Evolutionary conservation across 2,113 vertebrate species (phyloP), one percentile per base, ranked within the genome.

Genomic region (Craseonycteris thonglongyai): DNA sequence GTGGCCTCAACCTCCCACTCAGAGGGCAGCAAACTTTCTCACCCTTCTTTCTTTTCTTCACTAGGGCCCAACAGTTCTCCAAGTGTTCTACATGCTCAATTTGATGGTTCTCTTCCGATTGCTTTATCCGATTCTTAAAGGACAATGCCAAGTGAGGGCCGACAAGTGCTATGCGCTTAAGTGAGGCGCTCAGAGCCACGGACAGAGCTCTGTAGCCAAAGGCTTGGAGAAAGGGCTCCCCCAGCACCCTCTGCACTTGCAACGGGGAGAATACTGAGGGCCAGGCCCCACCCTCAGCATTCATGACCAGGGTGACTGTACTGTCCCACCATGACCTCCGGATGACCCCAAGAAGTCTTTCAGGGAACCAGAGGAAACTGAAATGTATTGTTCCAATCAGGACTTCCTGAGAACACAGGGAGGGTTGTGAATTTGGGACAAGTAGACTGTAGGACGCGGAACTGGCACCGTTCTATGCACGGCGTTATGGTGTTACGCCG

Each of bases 381-480:
- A 15, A 42, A 38, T 40, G 6, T 66, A 10, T 35, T 72, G 28
- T 59, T 76, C 33, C 35, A 4, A 7, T 12, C 24, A 69, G 45
- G 21, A 42, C 24, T 76, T 38, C 54, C 82, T 56, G 38, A 42
- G 35, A 56, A 38, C 4, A 28, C 63, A 47, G 51, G 26, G 30
- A 74, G 26, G 30, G 5, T 21, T 6, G 1, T 10, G 11, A 24
- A 26, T 38, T 22, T 28, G 10, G 56, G n/a, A 63, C 38, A 75
- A 45, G n/a, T 0, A 0, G 7, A 35, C 9, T 15, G 24, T 0
- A 15, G 14, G 0, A 2, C 1, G 6, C 28, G 0, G 16, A 80
- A 19, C n/a, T 3, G 58, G 24, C 56, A 49, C 14, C 2, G 13
- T 76, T 15, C 2, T 2, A 2, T 1, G 12, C 33, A 26, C 16